These are phyloP conservation scores for Sebastes cheni DNA, from an alignment of 2,797 vertebrate species.

Conservation along the genomic window DNA sequence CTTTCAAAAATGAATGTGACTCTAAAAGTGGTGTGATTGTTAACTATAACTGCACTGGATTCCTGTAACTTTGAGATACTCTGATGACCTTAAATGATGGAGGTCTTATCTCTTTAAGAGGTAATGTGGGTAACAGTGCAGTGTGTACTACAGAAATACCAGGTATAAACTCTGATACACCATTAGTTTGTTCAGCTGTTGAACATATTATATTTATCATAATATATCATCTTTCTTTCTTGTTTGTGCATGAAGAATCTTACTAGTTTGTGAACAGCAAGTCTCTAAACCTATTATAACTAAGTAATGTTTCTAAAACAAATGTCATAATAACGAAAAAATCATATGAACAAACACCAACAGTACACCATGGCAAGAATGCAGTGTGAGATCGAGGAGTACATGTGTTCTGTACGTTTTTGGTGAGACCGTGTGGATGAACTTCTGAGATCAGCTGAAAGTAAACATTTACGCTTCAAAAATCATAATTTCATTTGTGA, in stretches of 20 bases:
- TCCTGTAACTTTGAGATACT: not conserved
- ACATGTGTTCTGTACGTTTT: not conserved
- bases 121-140: not conserved
- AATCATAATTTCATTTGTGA: no score
- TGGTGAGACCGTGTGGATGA: not conserved
- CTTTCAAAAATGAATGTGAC: not conserved
- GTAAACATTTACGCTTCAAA: not conserved
- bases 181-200: not conserved
- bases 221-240: not conserved
- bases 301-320: not conserved
- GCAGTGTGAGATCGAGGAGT: not conserved
- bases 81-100: not conserved
- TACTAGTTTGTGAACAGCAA: not conserved
- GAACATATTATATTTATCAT: not conserved
- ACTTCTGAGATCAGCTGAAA: not conserved
- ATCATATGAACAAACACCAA: not conserved
- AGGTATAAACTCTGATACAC: not conserved
- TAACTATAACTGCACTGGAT: not conserved
- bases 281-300: not conserved
- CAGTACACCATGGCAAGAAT: no score
- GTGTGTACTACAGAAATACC: not conserved
- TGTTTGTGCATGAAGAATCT: not conserved
- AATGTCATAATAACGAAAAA: not conserved
- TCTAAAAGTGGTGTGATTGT: not conserved
- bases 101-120: not conserved